Percentiles rank a stretch among this genome's conserved stretches.
phyloP scores from a whole-genome alignment of 1,140 invertebrate genomes.

The Pteromalus puparum region DNA sequence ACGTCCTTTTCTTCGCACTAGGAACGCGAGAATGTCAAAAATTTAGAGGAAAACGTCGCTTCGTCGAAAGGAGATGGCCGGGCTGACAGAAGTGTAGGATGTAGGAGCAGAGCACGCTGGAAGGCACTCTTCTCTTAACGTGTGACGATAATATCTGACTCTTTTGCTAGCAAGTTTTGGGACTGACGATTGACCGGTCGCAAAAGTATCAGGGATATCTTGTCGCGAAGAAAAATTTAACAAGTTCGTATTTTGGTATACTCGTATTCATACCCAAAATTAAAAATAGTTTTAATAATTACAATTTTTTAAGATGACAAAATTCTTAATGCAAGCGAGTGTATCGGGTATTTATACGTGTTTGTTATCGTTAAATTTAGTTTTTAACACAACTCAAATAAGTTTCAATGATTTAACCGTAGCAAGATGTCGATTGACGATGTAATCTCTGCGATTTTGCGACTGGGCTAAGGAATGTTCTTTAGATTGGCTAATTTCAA shows the following conservation, averaged over 20 bases:
- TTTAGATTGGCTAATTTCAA: background rate
- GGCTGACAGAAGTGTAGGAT: constrained; percentile 4
- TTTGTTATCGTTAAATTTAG: background rate
- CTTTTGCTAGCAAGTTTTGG: background rate
- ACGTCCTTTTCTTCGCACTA: background rate
- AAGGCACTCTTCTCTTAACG: constrained; percentile 2
- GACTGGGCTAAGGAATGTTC: background rate
- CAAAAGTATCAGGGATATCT: constrained; percentile 24
- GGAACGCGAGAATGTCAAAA: background rate
- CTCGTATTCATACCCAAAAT: background rate
- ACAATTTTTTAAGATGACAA: background rate
- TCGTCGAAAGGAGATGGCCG: background rate
- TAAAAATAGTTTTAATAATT: background rate
- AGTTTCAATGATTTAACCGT: background rate
- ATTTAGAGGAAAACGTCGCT: background rate
- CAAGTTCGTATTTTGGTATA: background rate
- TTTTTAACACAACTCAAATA: background rate
- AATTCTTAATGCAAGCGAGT: background rate
- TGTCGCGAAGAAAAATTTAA: background rate
- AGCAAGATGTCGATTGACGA: background rate
- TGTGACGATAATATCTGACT: background rate
- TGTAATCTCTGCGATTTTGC: constrained; percentile 21
- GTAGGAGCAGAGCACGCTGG: background rate
- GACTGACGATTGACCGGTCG: background rate
- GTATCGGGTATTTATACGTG: background rate